Conservation (phyloP, 2,797 vertebrate genomes). For the Enteromius treurensis region DNA sequence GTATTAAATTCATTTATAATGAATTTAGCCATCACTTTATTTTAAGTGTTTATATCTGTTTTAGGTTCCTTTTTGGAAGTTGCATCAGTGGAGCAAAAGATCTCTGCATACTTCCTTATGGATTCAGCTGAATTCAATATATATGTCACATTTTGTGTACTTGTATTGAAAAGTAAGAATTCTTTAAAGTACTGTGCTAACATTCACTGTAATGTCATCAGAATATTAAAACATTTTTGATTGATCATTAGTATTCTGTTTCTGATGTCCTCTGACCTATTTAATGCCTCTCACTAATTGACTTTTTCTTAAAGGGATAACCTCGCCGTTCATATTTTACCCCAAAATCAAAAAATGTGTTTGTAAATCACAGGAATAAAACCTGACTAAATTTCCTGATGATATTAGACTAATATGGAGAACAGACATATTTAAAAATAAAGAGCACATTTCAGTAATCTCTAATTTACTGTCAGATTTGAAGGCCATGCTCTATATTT, state of each 20-base stretch:
- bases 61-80: neutral
- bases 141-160: neutral
- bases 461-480: neutral
- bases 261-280: neutral
- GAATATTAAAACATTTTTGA: conserved; percentile 12
- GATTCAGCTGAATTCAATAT: neutral
- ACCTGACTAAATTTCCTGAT: neutral
- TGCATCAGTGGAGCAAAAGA: neutral
- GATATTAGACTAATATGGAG: neutral
- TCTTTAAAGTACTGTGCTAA: neutral
- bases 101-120: neutral
- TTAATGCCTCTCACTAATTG: neutral
- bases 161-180: neutral
- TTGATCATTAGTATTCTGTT: neutral
- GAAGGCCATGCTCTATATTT: neutral
- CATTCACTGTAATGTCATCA: neutral
- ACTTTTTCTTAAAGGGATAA: neutral
- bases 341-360: neutral
- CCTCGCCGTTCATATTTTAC: neutral
- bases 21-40: neutral
- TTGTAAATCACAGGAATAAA: neutral
- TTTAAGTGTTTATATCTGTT: neutral
- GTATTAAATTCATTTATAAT: neutral
- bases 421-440: neutral
- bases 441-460: neutral